Conservation (phyloP, 2,113 vertebrate genomes). For the Mormyrus lacerda region DNA sequence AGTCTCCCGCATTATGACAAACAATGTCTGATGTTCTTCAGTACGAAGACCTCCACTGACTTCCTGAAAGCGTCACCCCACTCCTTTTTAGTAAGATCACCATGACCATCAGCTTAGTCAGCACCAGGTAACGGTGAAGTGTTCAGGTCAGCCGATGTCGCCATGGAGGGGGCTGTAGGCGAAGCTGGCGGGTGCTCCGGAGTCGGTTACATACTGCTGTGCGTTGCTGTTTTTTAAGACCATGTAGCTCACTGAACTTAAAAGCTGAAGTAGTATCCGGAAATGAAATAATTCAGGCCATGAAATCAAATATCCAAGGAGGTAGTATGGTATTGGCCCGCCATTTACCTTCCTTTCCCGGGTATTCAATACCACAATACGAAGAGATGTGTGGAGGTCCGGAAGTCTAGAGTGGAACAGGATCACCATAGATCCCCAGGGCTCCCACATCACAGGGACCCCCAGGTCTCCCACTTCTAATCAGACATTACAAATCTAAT, state of each 20-base stretch:
- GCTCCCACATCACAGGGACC: not conserved
- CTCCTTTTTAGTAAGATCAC: not conserved
- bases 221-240: not conserved
- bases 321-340: not conserved
- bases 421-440: not conserved
- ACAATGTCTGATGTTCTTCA: not conserved
- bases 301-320: not conserved
- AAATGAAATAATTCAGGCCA: not conserved
- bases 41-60: not conserved
- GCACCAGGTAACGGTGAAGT: not conserved
- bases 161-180: not conserved
- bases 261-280: not conserved
- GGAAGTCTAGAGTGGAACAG: not conserved
- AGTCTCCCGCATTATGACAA: not conserved
- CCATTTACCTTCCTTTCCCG: not conserved
- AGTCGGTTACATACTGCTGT: not conserved
- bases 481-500: not conserved
- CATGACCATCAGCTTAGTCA: not conserved
- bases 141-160: not conserved
- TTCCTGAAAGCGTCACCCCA: not conserved
- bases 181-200: not conserved
- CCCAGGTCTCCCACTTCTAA: not conserved
- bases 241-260: not conserved
- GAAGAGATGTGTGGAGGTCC: not conserved
- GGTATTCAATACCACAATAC: not conserved